Evolutionary conservation across 2,888 invertebrate genomes (phyloP).

Genomic region (Stenodema calcarata): DNA sequence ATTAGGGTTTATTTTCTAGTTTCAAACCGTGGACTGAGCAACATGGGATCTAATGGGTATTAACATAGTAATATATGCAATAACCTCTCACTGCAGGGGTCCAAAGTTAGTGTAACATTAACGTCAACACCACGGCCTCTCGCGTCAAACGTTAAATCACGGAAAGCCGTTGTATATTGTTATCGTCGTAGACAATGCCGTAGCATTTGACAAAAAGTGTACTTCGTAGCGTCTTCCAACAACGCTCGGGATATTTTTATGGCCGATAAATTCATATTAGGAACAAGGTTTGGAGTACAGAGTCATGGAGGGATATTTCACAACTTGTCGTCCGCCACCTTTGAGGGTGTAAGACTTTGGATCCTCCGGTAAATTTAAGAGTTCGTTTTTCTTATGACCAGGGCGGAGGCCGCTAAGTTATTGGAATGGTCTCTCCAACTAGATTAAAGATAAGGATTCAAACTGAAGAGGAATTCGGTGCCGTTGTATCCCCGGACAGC

Average conservation of each 20-base stretch:
- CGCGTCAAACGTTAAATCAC: not conserved
- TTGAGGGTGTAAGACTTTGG: not conserved
- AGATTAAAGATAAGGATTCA: slow-evolving; percentile 26
- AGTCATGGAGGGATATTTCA: slow-evolving; percentile 28
- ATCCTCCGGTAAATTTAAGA: slow-evolving; percentile 11
- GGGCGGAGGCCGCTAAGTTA: not conserved
- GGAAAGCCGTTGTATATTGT: not conserved
- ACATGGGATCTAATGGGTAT: slow-evolving; percentile 12
- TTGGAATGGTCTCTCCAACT: slow-evolving; percentile 22
- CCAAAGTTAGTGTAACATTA: slow-evolving; percentile 30
- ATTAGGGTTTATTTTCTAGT: slow-evolving; percentile 14
- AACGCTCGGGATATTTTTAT: slow-evolving; percentile 24
- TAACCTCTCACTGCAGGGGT: slow-evolving; percentile 22
- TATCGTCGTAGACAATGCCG: slow-evolving; percentile 3
- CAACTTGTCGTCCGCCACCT: not conserved
- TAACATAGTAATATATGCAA: slow-evolving; percentile 47
- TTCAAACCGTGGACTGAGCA: not conserved
- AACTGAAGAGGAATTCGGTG: slow-evolving; percentile 15
- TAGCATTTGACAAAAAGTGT: slow-evolving; percentile 6
- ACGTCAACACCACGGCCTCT: slow-evolving; percentile 23
- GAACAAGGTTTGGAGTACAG: slow-evolving; percentile 9
- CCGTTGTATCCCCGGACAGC: slow-evolving; percentile 9
- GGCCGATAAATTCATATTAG: slow-evolving; percentile 45
- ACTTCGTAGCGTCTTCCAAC: not conserved
- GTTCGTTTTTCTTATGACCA: slow-evolving; percentile 24